These are phyloP conservation scores for Dynastes maya DNA, from an alignment of 2,888 invertebrate species.

Conservation along the genomic window DNA sequence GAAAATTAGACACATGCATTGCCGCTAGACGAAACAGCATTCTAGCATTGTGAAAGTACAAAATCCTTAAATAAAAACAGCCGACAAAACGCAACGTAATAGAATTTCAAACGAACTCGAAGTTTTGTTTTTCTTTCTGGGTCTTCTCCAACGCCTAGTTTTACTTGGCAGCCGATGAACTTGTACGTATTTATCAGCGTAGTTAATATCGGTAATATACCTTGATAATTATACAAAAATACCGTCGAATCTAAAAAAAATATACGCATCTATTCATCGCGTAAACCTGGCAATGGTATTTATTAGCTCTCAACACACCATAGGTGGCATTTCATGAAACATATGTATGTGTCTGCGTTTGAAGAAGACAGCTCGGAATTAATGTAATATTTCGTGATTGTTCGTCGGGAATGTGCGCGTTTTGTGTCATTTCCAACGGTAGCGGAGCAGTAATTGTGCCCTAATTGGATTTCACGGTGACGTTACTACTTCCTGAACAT, in stretches of 20 bases:
- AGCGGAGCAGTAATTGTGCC: slow-evolving; percentile 17
- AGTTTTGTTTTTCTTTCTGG: slow-evolving; percentile 30
- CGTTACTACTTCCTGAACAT: slow-evolving; percentile 33
- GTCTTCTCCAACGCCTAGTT: slow-evolving; percentile 33
- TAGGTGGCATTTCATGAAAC: background rate
- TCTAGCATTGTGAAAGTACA: background rate
- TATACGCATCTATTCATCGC: background rate
- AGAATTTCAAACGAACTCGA: slow-evolving; percentile 5
- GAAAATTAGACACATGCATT: background rate
- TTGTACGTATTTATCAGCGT: background rate
- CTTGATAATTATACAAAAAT: slow-evolving; percentile 28
- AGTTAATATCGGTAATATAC: slow-evolving; percentile 35
- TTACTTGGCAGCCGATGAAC: slow-evolving; percentile 23
- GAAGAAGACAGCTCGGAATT: background rate
- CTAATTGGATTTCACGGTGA: slow-evolving; percentile 38
- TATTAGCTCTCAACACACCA: background rate
- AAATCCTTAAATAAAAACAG: slow-evolving; percentile 11
- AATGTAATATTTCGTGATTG: background rate
- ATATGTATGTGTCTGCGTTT: background rate
- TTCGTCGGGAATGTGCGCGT: background rate
- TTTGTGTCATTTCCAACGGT: background rate
- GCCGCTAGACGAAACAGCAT: background rate
- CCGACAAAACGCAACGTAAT: slow-evolving; percentile 9
- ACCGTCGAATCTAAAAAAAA: slow-evolving; percentile 10
- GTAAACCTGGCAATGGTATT: background rate